Conservation (phyloP, 53 echinoderm and acorn worm genomes). For the Glandiceps talaboti region DNA sequence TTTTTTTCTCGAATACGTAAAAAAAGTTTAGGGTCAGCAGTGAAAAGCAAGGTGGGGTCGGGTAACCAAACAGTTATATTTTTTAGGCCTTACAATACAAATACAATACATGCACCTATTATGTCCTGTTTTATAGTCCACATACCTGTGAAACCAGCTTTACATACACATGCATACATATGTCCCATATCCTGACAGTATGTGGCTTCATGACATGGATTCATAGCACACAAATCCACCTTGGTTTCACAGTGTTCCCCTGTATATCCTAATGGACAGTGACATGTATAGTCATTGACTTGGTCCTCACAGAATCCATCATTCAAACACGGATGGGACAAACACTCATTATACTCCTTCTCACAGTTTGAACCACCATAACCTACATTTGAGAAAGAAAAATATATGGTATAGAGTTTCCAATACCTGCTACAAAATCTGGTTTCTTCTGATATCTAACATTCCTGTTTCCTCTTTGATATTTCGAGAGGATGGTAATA, state of each 20-base stretch:
- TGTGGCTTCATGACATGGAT: slow-evolving; percentile 36
- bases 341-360: slow-evolving; percentile 68
- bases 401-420: not conserved
- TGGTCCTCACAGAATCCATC: slow-evolving; percentile 54
- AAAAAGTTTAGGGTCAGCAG: too few species aligned
- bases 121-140: too few species aligned
- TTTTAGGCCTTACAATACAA: too few species aligned
- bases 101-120: too few species aligned
- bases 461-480: too few species aligned
- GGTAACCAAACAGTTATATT: too few species aligned
- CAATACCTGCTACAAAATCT: too few species aligned
- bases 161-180: slow-evolving; percentile 20
- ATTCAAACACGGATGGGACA: slow-evolving; percentile 68
- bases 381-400: slow-evolving; percentile 17
- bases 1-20: too few species aligned
- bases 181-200: slow-evolving; percentile 31
- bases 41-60: too few species aligned
- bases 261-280: slow-evolving; percentile 64
- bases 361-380: slow-evolving; percentile 75
- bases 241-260: slow-evolving; percentile 39
- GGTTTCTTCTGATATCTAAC: too few species aligned
- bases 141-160: slow-evolving; percentile 31
- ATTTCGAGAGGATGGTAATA: too few species aligned
- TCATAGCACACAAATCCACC: slow-evolving; percentile 34
- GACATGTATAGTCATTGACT: slow-evolving; percentile 52